These are phyloP conservation scores for Oncopodura yosiiana DNA, from an alignment of 1,140 invertebrate genomes.

Conservation along the genomic window DNA sequence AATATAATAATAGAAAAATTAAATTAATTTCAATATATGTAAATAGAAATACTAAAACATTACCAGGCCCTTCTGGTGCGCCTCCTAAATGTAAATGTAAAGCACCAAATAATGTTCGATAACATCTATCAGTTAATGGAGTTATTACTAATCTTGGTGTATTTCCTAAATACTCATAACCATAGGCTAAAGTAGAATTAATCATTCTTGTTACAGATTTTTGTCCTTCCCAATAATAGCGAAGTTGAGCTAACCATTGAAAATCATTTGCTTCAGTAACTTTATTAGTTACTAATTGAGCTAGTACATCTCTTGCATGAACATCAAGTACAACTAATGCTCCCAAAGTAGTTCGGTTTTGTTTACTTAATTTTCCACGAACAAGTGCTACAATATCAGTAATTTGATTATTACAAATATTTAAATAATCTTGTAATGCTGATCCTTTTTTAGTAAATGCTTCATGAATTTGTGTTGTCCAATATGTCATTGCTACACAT, in stretches of 20 bases:
- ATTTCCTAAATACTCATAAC: constrained; percentile 91
- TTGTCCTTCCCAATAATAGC: constrained; percentile 85
- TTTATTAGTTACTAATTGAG: constrained; percentile 55
- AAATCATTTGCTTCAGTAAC: constrained; percentile 70
- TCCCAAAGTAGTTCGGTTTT: constrained; percentile 80
- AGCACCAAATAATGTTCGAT: constrained; percentile 83
- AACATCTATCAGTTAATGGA: constrained; percentile 80
- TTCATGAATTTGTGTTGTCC: constrained; percentile 75
- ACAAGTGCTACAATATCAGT: constrained; percentile 80
- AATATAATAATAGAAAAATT: not conserved
- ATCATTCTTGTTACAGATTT: constrained; percentile 78
- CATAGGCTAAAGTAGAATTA: constrained; percentile 78
- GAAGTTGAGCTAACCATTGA: constrained; percentile 78
- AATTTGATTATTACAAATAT: constrained; percentile 55
- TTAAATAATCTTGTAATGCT: constrained; percentile 48
- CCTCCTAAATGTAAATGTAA: constrained; percentile 59
- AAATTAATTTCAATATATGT: not conserved
- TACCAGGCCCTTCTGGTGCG: constrained; percentile 79
- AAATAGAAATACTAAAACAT: not conserved
- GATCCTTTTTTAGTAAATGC: constrained; percentile 51
- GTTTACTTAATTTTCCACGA: constrained; percentile 69
- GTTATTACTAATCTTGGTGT: constrained; percentile 76
- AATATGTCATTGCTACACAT: constrained; percentile 75
- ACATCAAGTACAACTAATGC: constrained; percentile 85
- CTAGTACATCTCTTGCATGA: constrained; percentile 77